phyloP scores from a whole-genome alignment of 2,797 vertebrate genomes.

The Myotis myotis region DNA sequence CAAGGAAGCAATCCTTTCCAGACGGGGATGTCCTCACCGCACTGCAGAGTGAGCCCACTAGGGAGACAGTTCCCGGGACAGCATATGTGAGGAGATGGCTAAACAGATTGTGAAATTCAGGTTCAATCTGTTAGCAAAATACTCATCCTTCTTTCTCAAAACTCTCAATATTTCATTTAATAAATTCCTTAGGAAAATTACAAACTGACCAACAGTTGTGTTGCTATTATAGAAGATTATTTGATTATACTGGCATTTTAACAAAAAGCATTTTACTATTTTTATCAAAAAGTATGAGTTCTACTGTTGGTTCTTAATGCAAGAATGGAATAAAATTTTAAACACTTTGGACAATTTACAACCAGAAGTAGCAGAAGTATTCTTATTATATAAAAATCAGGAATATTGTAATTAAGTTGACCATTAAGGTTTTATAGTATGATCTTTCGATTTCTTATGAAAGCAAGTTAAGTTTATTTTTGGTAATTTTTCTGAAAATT shows the following conservation, averaged over 20 bases:
- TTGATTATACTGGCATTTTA: constrained; percentile 55
- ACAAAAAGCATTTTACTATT: constrained; percentile 10
- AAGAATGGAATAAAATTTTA: constrained; percentile 11
- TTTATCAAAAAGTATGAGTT: neutral
- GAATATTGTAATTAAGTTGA: constrained; percentile 2
- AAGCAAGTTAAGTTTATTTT: neutral
- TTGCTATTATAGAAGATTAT: constrained; percentile 1
- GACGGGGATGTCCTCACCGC: neutral
- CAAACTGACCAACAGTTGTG: neutral
- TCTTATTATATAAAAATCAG: constrained; percentile 45
- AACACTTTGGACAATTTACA: constrained; percentile 6
- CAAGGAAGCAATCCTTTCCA: neutral
- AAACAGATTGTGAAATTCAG: neutral
- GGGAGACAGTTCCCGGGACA: neutral
- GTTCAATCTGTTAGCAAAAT: neutral
- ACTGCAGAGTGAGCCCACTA: neutral
- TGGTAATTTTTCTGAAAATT: constrained; percentile 42
- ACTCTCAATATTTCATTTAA: constrained; percentile 42
- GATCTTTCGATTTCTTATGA: constrained; percentile 30
- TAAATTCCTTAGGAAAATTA: constrained; percentile 38
- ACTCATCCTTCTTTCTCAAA: constrained; percentile 20
- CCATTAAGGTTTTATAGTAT: neutral
- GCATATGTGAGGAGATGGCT: neutral
- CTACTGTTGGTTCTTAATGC: constrained; percentile 13
- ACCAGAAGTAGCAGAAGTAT: constrained; percentile 14